These are phyloP conservation scores for Microcebus tavaratra DNA, from an alignment of 2,113 vertebrate species.

Conservation along the genomic window DNA sequence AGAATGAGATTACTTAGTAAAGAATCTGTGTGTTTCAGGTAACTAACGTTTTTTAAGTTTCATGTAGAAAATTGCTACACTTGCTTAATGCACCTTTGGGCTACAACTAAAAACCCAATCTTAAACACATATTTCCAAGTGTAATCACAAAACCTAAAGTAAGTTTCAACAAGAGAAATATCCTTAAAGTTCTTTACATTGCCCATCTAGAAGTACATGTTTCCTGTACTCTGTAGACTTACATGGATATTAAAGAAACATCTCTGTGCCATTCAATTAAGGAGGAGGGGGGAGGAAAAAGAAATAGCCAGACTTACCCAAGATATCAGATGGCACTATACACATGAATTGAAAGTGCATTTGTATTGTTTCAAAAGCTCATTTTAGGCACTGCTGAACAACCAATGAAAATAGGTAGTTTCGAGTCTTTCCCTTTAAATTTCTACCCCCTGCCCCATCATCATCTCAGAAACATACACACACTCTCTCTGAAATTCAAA, in stretches of 20 bases:
- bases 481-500: constrained; percentile 28
- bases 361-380: constrained; percentile 62
- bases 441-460: constrained; percentile 70
- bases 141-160: not conserved
- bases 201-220: not conserved
- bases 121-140: constrained; percentile 39
- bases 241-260: not conserved
- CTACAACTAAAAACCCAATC: constrained; percentile 58
- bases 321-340: constrained; percentile 52
- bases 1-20: constrained; percentile 50
- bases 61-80: constrained; percentile 47
- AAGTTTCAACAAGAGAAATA: constrained; percentile 55
- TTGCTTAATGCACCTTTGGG: constrained; percentile 46
- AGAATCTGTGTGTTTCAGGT: constrained; percentile 23
- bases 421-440: constrained; percentile 64
- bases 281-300: not conserved
- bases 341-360: constrained; percentile 69
- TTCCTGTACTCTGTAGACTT: not conserved
- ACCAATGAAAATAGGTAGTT: constrained; percentile 73
- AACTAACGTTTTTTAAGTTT: constrained; percentile 49
- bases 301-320: constrained; percentile 56
- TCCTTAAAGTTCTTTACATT: not conserved
- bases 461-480: constrained; percentile 50
- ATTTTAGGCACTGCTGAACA: constrained; percentile 61
- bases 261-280: constrained; percentile 61